Base-by-base conservation (phyloP, 1,140 invertebrate species). In the Calephelis virginiensis region DNA sequence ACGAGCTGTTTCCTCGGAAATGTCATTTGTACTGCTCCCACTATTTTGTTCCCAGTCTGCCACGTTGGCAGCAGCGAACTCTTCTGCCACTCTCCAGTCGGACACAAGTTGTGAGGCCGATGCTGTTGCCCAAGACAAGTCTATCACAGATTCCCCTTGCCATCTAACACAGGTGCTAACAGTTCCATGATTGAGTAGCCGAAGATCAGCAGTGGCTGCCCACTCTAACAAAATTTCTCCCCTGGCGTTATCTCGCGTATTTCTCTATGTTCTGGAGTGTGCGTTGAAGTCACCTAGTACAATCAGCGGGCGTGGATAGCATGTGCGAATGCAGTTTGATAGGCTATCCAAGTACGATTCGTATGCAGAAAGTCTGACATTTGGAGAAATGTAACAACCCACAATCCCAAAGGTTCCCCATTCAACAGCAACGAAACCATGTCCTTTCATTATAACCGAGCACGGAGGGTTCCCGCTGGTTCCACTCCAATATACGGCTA, bases 81-180 rank as follows among this genome's bases (percentile, higher is more conserved):
- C 71, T 49, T 80, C 71, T 9, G 72, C 70, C 1, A 84, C 80
- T 13, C 68, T 60, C 80, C 80, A 80, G 0, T 63, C 64, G 0
- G 11, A 46, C 0, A 77, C 40, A 13, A 74, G 50, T 0, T 14
- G 66, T 0, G 56, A 64, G 8, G 63, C 56, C 0, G 61, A n/a
- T 2, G 64, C 69, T 11, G 64, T 69, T 0, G 71, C 70, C 28
- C 72, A 68, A 6, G 80, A 68, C 2, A 85, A 12, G 37, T 85
- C 81, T 1, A 85, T 70, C 0, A 80, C 68, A 0, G 81, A 78
- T 59, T 74, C 74, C 0, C 76, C 75, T 10, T 75, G 59, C 65
- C 73, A 68, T 17, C 81, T 61, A 3, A 78, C 73, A 49, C 78
- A 86, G 0, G 78, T 82, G n/a, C 67, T 43, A 0, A 65, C 68